Evolutionary conservation across 2,113 vertebrate genomes (phyloP).

Genomic region (Arizona elegans): DNA sequence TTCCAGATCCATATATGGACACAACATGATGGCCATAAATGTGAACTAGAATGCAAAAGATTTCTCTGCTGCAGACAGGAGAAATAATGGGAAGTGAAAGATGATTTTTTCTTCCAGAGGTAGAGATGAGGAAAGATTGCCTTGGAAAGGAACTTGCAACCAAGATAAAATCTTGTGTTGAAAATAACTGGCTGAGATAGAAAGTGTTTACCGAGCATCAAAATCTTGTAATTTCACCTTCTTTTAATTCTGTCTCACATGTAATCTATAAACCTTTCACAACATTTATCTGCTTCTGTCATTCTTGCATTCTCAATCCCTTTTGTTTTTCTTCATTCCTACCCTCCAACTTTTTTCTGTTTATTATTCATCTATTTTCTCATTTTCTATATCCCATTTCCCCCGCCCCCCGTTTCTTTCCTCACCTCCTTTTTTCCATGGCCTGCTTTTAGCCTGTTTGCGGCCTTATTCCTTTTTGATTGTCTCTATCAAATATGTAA

Average conservation of each 20-base stretch:
- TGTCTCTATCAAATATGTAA: not conserved
- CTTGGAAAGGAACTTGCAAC: not conserved
- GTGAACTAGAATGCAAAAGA: not conserved
- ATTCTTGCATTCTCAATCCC: not conserved
- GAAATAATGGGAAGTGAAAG: not conserved
- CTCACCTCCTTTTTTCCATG: not conserved
- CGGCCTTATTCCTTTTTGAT: not conserved
- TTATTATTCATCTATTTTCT: not conserved
- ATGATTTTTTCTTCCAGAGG: not conserved
- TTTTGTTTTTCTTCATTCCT: not conserved
- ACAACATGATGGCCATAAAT: not conserved
- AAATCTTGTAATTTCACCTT: not conserved
- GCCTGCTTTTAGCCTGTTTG: not conserved
- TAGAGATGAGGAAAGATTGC: not conserved
- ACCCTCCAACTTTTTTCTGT: not conserved
- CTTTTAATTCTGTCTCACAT: not conserved
- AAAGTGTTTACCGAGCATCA: not conserved
- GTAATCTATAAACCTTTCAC: not conserved
- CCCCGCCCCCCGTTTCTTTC: not conserved
- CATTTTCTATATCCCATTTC: not conserved
- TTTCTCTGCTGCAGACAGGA: not conserved
- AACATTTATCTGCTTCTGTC: not conserved
- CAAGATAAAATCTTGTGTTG: not conserved
- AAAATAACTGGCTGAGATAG: not conserved
- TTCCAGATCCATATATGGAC: not conserved